Evolutionary conservation across 1,140 invertebrate genomes (phyloP), one percentile per base, ranked within the genome.

Genomic region (Bombus balteatus): DNA sequence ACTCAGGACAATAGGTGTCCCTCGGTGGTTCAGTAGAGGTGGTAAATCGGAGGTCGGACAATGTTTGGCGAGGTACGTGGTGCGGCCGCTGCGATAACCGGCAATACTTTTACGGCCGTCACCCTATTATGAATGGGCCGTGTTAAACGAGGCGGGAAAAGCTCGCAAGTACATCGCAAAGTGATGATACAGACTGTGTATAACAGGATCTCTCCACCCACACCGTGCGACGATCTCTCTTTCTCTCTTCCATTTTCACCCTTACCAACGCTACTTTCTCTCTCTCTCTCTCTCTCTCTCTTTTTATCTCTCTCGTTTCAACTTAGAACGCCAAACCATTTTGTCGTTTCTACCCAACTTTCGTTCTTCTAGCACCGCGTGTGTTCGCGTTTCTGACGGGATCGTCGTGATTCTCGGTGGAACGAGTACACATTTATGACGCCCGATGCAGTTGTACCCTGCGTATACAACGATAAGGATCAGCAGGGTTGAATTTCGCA

Each of bases 61-160:
- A 90, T 83, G 86, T 88, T 88, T 90, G 89, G 85, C 82, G 81
- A 71, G 66, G n/a, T 82, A 81, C 66, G 78, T 79, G 87, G 75
- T 86, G 82, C 83, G 75, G 76, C 41, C 39, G 70, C 77, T 59
- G 76, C 82, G 87, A 91, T 91, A 89, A 91, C 82, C 70, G 90
- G 65, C 90, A 89, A 91, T 91, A 91, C 87, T 91, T 91, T 89
- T 43, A 71, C 90, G 70, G 80, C 90, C 89, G 88, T 91, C 90
- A 91, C 79, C 85, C 89, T 82, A 89, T 91, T 91, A 91, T 91
- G 90, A 91, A 91, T 91, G 90, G 87, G 89, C 86, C 85, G 90
- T 89, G 90, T 91, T 91, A 91, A 91, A 91, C 91, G 91, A 91
- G 91, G 90, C 91, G 91, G 88, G 90, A 91, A 91, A 91, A 91